Conservation (phyloP, 2,113 vertebrate genomes). For the Leptodactylus fuscus region DNA sequence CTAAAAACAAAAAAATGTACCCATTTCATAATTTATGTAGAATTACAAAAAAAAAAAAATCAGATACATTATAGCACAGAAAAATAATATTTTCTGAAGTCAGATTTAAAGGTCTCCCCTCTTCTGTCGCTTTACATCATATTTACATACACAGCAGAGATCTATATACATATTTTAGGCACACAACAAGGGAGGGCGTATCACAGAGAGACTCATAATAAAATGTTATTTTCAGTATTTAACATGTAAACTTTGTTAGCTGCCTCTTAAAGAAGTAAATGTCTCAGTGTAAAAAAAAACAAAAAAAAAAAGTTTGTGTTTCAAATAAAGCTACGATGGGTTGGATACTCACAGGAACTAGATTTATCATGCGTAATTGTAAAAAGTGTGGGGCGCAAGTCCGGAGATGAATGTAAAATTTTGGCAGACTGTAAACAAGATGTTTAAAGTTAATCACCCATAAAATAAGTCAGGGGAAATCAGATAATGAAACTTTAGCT, state of each 20-base stretch:
- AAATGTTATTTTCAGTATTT: conserved; percentile 13
- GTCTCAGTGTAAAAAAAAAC: not conserved
- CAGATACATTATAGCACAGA: not conserved
- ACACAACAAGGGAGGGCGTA: conserved; percentile 33
- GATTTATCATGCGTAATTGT: not conserved
- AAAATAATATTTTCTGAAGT: not conserved
- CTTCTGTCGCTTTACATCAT: not conserved
- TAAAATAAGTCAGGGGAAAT: not conserved
- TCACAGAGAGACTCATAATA: not conserved
- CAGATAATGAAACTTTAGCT: not conserved
- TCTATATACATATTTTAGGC: conserved; percentile 36
- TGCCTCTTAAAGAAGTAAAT: conserved; percentile 39
- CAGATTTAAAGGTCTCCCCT: not conserved
- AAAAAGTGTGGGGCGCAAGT: not conserved
- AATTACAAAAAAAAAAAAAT: not conserved
- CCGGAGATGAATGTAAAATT: not conserved
- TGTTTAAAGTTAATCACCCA: not conserved
- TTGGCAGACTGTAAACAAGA: conserved; percentile 12
- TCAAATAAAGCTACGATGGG: not conserved
- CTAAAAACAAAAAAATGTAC: not conserved
- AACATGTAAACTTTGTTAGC: conserved; percentile 36
- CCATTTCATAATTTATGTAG: not conserved
- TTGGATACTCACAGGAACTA: not conserved
- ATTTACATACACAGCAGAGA: conserved; percentile 34
- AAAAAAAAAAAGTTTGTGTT: not conserved